Conservation (phyloP, 2,888 invertebrate species). For the Sylvicola cinctus region DNA sequence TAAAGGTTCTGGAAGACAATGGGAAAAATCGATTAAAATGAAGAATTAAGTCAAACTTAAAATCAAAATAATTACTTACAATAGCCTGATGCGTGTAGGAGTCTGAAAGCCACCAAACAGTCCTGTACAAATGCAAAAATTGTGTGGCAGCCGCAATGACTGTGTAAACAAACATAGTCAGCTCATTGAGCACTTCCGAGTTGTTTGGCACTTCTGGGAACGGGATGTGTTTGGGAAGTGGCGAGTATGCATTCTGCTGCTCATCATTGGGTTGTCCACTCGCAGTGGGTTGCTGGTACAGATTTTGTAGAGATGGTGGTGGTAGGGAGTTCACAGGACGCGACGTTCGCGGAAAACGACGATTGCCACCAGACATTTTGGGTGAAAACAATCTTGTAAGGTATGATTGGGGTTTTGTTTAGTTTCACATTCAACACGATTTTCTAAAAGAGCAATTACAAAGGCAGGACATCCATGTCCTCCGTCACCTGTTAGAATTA, state of each 20-base stretch:
- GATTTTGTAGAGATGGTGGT: too few relatives aligned
- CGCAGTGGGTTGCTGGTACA: too few relatives aligned
- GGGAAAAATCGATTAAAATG: constrained; percentile 1
- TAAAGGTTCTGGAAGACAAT: constrained; percentile 78
- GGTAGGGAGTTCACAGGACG: too few relatives aligned
- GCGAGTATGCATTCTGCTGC: constrained; percentile 23
- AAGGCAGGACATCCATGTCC: too few relatives aligned
- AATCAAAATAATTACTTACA: constrained; percentile 31
- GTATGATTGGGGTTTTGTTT: too few relatives aligned
- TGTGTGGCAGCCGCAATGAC: constrained; percentile 65
- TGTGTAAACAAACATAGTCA: constrained; percentile 63
- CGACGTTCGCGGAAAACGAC: too few relatives aligned
- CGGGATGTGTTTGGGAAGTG: constrained; percentile 59
- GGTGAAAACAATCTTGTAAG: too few relatives aligned
- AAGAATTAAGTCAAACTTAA: constrained; percentile 1
- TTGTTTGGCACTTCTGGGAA: constrained; percentile 60
- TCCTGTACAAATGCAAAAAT: constrained; percentile 84
- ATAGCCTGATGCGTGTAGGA: constrained; percentile 73
- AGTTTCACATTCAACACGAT: too few relatives aligned
- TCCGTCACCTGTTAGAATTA: too few relatives aligned
- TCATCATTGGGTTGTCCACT: constrained; percentile 7
- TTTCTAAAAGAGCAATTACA: too few relatives aligned
- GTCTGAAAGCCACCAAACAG: constrained; percentile 94
- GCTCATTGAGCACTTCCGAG: constrained; percentile 67
- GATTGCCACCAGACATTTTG: too few relatives aligned